Conservation (phyloP, 2,113 vertebrate genomes). For the Hemibagrus wyckioides region DNA sequence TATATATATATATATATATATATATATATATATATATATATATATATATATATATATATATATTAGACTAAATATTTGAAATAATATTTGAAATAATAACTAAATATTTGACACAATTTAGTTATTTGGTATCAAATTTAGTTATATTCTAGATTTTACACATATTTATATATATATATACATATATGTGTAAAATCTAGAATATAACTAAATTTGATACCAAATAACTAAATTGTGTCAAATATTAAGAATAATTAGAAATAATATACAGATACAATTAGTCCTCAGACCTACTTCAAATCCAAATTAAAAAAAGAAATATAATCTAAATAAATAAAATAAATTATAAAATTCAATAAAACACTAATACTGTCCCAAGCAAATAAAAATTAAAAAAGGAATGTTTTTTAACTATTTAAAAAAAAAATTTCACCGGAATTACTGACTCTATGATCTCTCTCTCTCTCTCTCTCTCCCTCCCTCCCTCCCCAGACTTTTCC, state of each 20-base stretch:
- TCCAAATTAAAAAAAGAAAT: not conserved
- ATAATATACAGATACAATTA: not conserved
- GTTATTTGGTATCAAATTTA: too few species aligned
- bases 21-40: too few species aligned
- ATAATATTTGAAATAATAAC: too few species aligned
- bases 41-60: too few species aligned
- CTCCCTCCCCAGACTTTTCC: conserved; percentile 42
- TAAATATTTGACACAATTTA: not conserved
- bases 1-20: not conserved
- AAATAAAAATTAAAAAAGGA: too few species aligned
- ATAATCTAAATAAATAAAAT: not conserved
- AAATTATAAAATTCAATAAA: not conserved
- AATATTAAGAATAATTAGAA: not conserved
- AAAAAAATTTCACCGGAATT: not conserved
- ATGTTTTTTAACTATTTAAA: not conserved
- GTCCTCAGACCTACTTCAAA: not conserved
- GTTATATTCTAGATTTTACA: not conserved
- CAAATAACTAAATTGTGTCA: not conserved
- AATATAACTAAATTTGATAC: not conserved
- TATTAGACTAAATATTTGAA: too few species aligned
- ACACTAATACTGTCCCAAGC: not conserved
- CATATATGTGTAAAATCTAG: not conserved
- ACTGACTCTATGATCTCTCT: not conserved
- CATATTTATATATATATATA: too few species aligned
- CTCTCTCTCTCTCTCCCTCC: conserved; percentile 53